Evolutionary conservation across 2,113 vertebrate genomes (phyloP), one percentile per base, ranked within the genome.

Genomic region (Oxyura jamaicensis): DNA sequence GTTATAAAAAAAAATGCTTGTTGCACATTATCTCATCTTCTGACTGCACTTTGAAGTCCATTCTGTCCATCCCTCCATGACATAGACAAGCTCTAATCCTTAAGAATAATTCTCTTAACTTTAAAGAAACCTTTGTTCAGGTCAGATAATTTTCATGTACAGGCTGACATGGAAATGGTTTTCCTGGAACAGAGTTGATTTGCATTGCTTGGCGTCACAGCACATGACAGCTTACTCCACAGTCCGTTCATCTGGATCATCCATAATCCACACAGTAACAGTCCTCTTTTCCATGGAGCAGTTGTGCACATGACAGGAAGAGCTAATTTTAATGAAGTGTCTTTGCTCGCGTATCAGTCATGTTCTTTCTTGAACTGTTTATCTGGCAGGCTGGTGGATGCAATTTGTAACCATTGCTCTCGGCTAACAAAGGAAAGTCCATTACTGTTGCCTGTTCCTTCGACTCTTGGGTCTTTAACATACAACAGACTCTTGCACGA

Each of bases 111-210:
- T 89, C 62, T 35, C 33, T 76, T 91, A 93, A 78, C 86, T 94
- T 95, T 59, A 91, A 91, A 94, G 92, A 91, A 91, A 46, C 69
- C n/a, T 77, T 93, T 96, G 86, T 94, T 91, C 88, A 58, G 92
- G 77, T 83, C 69, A 74, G 89, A 90, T 86, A 83, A 88, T 96
- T 95, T 93, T 93, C 91, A 77, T 65, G 78, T 93, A 78, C 56
- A 92, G 77, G 50, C 63, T 94, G 87, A 93, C 86, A 73, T 33
- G 60, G 86, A 88, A 95, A 92, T 77, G 68, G 78, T 60, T 94
- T 95, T 97, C 93, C 96, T 79, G 79, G 75, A 93, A 65, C 22
- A 36, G 86, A 77, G 83, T 35, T 90, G 94, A 90, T 87, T 91
- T 95, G 90, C 88, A 68, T 96, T 96, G 95, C 65, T 75, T 2